Evolutionary conservation across 1,140 invertebrate species (phyloP).

Genomic region (Dreissena rostriformis): DNA sequence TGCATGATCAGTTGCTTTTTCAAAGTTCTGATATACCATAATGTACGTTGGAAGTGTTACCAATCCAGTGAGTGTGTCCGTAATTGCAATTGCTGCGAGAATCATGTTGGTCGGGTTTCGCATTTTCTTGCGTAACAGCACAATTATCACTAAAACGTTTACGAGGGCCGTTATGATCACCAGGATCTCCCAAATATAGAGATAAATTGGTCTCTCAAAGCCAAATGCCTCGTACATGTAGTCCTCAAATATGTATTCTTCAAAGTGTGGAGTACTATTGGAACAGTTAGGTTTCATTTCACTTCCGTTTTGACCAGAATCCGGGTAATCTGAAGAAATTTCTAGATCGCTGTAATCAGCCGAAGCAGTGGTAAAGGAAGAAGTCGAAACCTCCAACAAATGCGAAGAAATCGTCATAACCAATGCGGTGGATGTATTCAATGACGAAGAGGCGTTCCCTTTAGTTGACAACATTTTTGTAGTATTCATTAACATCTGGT

Average conservation of each 20-base stretch:
- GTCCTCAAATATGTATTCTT: not conserved
- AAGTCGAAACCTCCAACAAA: too few relatives aligned
- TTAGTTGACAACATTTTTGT: too few relatives aligned
- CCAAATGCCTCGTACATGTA: not conserved
- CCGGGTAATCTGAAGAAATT: too few relatives aligned
- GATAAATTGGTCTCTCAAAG: slow-evolving; percentile 9
- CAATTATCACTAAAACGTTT: not conserved
- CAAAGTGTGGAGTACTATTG: not conserved
- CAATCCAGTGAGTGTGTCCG: slow-evolving; percentile 12
- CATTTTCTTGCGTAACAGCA: slow-evolving; percentile 2
- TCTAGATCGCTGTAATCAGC: too few relatives aligned
- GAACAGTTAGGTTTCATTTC: not conserved
- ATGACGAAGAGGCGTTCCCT: too few relatives aligned
- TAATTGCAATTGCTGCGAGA: slow-evolving; percentile 12
- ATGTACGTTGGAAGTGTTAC: slow-evolving; percentile 21
- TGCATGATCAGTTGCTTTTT: too few relatives aligned
- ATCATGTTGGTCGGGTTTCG: slow-evolving; percentile 6
- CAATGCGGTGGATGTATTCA: too few relatives aligned
- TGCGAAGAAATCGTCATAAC: too few relatives aligned
- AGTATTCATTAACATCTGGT: too few relatives aligned
- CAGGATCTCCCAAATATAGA: not conserved
- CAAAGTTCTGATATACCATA: slow-evolving; percentile 5
- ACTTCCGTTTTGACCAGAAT: too few relatives aligned
- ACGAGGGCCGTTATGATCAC: not conserved
- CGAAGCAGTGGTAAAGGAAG: too few relatives aligned